Base-by-base conservation (phyloP, 2,113 vertebrate genomes). In the Grallaria varia region DNA sequence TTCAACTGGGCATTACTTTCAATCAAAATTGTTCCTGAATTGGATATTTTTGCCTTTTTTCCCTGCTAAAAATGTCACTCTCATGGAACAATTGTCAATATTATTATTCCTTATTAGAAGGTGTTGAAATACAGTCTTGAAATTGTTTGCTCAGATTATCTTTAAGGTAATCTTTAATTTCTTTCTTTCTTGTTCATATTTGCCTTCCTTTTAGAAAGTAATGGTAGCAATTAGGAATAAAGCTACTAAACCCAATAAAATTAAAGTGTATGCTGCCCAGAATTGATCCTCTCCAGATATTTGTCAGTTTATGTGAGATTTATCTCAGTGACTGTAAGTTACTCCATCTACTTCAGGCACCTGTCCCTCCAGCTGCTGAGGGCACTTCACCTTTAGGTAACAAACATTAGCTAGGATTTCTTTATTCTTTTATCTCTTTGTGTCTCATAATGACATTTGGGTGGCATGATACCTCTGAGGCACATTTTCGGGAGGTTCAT, bases 1-100 rank as follows among this genome's bases (percentile, higher is more conserved):
- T 89, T 71, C 13, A 47, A 4, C 9, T 58, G 7, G 53, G 40
- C 15, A 62, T 62, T 27, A 56, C 24, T 78, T 64, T 66, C 19
- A 23, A 62, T 53, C 16, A 74, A 39, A 78, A 78, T 49, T 53
- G 5, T 45, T 89, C 21, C 16, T 33, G 6, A 9, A 11, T 2
- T 28, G 10, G 2, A 1, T 28, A 28, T n/a, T 28, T 78, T 31
- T 22, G 33, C 7, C 22, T 6, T 1, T 44, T 5, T 21, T 3
- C 10, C 1, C 2, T 4, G 31, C 35, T 37, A 10, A 82, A 89
- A 82, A 84, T 6, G 3, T 10, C 40, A 72, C 12, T 12, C 28
- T 82, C 1, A 25, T 8, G 78, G 19, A 74, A 74, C 66, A 0
- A 37, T 55, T 87, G 64, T 10, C 4, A 58, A 20, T 33, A 33